Conservation (phyloP, 1,140 invertebrate genomes). For the Heterodera carotae region DNA sequence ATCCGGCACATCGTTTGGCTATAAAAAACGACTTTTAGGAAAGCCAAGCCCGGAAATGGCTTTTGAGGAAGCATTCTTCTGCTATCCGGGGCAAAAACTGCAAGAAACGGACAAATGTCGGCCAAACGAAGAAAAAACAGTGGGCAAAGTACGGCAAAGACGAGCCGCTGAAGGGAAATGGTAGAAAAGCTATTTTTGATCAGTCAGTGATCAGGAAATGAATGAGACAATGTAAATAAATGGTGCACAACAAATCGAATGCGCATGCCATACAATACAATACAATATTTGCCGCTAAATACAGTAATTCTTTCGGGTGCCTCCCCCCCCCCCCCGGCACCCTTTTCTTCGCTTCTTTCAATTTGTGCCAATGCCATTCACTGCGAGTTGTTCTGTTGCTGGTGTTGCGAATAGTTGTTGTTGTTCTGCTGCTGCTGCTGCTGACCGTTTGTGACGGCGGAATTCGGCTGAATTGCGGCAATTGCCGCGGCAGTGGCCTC, state of each 20-base stretch:
- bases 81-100: constrained; percentile 59
- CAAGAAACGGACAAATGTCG: constrained; percentile 41
- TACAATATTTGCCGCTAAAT: neutral
- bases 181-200: neutral
- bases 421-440: constrained; percentile 4
- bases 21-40: constrained; percentile 31
- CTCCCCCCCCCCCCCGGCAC: no score
- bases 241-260: neutral
- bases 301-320: neutral
- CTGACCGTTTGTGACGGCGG: neutral
- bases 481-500: constrained; percentile 19
- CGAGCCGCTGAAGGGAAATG: neutral
- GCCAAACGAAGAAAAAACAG: constrained; percentile 34
- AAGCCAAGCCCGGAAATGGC: constrained; percentile 53
- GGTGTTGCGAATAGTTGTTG: neutral
- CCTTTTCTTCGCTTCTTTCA: no score
- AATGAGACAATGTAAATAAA: neutral
- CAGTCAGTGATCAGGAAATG: neutral
- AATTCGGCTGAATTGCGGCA: constrained; percentile 2
- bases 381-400: neutral
- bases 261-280: neutral
- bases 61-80: constrained; percentile 65
- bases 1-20: no score
- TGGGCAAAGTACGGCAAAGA: constrained; percentile 23
- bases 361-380: no score